Conservation (phyloP, 1,140 invertebrate genomes). For the Apis mellifera region Amel_HAv3.1 CM009937.2:1746501-1747000, state of each 20-base stretch:
- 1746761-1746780: too few species aligned
- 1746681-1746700: too few species aligned
- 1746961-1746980: conserved; percentile 98
- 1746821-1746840: neutral
- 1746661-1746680: too few species aligned
- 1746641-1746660: too few species aligned
- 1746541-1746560: neutral
- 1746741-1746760: neutral
- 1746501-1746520: neutral
- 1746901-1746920: neutral
- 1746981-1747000: conserved; percentile 99
- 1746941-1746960: conserved; percentile 83
- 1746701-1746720: neutral
- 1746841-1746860: neutral
- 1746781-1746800: too few species aligned
- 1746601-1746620: too few species aligned
- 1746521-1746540: neutral
- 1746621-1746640: too few species aligned
- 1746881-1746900: too few species aligned
- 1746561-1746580: neutral
- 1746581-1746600: too few species aligned
- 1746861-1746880: neutral
- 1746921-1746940: neutral
- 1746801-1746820: neutral
- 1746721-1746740: neutral